A percentile compares a stretch with the other conserved stretches of the same genome.
Evolutionary conservation across 2,797 vertebrate species (phyloP).

Genomic region (Jordanella pulchra): DNA sequence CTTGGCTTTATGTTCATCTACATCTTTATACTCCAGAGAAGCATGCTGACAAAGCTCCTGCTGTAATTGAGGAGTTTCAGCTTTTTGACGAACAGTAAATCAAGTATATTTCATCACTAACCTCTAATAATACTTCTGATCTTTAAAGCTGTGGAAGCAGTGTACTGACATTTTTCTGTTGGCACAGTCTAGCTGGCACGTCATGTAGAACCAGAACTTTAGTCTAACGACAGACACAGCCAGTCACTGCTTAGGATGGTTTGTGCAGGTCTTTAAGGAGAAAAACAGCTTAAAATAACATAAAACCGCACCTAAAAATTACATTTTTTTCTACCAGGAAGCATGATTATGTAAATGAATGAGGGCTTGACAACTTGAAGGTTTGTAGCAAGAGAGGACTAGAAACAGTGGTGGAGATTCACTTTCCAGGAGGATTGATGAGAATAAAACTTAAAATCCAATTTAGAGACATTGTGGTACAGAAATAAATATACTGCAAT

Average conservation of each 20-base stretch:
- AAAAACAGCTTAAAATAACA: neutral
- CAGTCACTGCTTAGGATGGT: neutral
- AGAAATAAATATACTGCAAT: too few species aligned
- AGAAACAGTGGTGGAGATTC: too few species aligned
- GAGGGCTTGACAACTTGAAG: neutral
- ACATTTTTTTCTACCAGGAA: neutral
- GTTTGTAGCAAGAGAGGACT: too few species aligned
- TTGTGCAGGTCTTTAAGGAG: neutral
- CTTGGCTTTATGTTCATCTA: neutral
- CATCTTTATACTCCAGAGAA: neutral
- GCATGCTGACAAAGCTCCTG: neutral
- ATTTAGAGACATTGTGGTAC: too few species aligned
- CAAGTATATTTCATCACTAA: neutral
- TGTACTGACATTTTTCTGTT: neutral
- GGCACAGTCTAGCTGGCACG: neutral
- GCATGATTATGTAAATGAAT: neutral
- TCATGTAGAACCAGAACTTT: neutral
- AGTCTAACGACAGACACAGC: neutral
- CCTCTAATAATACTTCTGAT: neutral
- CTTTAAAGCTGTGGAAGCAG: neutral
- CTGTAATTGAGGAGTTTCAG: neutral
- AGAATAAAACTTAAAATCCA: too few species aligned
- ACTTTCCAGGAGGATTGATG: too few species aligned
- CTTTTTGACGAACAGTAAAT: neutral
- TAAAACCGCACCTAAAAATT: neutral